phyloP scores from a whole-genome alignment of 2,797 vertebrate genomes.

The Chiroxiphia lanceolata region DNA sequence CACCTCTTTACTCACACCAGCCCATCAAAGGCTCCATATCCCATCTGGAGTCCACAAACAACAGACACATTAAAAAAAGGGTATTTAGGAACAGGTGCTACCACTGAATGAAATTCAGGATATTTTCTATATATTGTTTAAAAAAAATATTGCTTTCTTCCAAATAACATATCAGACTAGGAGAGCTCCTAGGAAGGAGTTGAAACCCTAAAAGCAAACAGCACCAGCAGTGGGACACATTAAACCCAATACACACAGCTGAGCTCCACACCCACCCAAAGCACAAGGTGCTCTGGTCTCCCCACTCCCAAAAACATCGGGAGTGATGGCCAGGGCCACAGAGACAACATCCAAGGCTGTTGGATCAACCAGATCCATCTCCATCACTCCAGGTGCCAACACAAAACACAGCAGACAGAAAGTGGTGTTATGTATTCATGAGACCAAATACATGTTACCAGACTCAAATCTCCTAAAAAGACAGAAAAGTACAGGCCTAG shows the following conservation, averaged over 20 bases:
- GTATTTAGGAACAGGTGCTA: background rate
- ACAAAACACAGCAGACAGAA: background rate
- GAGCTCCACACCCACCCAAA: background rate
- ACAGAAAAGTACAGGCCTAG: background rate
- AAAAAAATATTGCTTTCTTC: background rate
- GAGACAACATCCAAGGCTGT: background rate
- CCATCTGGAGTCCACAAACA: background rate
- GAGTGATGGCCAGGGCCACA: too few relatives aligned
- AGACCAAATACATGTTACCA: background rate
- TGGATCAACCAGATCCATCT: background rate
- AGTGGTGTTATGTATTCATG: fast-evolving
- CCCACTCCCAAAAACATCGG: background rate
- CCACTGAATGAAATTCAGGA: background rate
- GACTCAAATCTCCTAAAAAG: background rate
- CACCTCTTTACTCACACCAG: background rate
- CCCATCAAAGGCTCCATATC: too few relatives aligned
- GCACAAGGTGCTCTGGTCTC: background rate
- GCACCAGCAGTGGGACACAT: background rate
- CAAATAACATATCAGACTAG: background rate
- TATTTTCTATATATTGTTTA: background rate
- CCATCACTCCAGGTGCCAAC: background rate
- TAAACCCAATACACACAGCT: background rate
- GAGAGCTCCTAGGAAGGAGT: background rate
- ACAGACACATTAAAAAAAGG: fast-evolving
- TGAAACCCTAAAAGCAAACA: background rate